Conservation (phyloP, 1,140 invertebrate species). For the Drosophila santomea region DNA sequence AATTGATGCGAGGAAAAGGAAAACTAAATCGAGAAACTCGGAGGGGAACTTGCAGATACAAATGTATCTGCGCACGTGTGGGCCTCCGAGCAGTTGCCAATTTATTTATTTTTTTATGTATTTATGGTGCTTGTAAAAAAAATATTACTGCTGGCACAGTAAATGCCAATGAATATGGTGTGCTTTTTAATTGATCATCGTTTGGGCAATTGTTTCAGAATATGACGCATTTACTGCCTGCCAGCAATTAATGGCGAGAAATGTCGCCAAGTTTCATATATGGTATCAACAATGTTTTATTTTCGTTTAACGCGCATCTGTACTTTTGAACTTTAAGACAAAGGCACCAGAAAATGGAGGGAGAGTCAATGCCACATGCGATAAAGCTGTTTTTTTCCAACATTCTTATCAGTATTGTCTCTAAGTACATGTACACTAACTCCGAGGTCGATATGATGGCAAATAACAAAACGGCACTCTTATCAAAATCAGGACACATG, state of each 20-base stretch:
- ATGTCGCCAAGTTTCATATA: neutral
- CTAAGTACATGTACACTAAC: neutral
- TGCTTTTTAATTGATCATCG: conserved; percentile 35
- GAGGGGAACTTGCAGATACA: conserved; percentile 18
- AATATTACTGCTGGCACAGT: conserved; percentile 30
- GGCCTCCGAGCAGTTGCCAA: conserved; percentile 13
- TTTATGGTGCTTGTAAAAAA: conserved; percentile 45
- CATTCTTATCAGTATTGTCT: conserved; percentile 12
- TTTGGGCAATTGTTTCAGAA: conserved; percentile 26
- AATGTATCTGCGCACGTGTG: conserved; percentile 15
- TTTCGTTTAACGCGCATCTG: conserved; percentile 9
- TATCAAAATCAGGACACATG: neutral
- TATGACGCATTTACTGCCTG: conserved; percentile 7
- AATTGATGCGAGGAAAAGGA: conserved; percentile 74
- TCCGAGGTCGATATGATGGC: neutral
- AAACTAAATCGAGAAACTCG: conserved; percentile 43
- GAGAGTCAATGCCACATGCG: conserved; percentile 24
- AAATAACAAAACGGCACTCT: conserved; percentile 1
- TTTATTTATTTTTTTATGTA: conserved; percentile 54
- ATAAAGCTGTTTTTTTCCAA: conserved; percentile 24
- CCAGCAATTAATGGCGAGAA: neutral
- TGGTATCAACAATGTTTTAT: conserved; percentile 16
- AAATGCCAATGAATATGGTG: conserved; percentile 34
- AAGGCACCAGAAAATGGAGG: conserved; percentile 39
- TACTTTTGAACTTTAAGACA: conserved; percentile 68